These are phyloP conservation scores for Portunus trituberculatus DNA, from an alignment of 1,140 invertebrate genomes.

Conservation along the genomic window DNA sequence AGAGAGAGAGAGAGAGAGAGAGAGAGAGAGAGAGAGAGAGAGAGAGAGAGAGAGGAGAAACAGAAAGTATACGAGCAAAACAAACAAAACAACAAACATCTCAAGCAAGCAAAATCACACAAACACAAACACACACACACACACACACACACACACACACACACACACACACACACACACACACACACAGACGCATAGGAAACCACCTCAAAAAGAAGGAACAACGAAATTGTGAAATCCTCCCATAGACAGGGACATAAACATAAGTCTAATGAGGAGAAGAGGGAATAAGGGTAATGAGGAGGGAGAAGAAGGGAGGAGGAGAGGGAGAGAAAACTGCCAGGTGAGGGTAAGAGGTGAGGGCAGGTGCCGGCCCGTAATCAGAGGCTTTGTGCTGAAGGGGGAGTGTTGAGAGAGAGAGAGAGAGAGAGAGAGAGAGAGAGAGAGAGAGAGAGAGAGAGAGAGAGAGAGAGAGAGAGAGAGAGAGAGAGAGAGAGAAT, in stretches of 20 bases:
- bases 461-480: background rate
- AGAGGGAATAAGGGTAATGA: conserved; percentile 13
- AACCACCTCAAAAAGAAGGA: background rate
- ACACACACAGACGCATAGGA: background rate
- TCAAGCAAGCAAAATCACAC: background rate
- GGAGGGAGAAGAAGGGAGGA: conserved; percentile 17
- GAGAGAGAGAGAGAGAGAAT: background rate
- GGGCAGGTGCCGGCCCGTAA: conserved; percentile 29
- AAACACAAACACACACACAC: background rate
- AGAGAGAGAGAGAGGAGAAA: background rate
- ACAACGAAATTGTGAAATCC: background rate
- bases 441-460: background rate
- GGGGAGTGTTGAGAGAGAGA: conserved; percentile 2
- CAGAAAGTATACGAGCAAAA: background rate
- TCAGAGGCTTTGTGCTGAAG: conserved; percentile 43
- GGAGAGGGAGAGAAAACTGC: conserved; percentile 30
- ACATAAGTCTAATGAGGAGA: conserved; percentile 22
- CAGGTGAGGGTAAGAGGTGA: background rate
- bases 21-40: background rate
- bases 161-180: background rate
- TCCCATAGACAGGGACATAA: background rate
- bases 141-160: conserved; percentile 4
- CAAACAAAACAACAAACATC: background rate
- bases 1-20: background rate
- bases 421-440: background rate